Conservation (phyloP, 2,113 vertebrate genomes). For the Microcebus lehilahytsara region DNA sequence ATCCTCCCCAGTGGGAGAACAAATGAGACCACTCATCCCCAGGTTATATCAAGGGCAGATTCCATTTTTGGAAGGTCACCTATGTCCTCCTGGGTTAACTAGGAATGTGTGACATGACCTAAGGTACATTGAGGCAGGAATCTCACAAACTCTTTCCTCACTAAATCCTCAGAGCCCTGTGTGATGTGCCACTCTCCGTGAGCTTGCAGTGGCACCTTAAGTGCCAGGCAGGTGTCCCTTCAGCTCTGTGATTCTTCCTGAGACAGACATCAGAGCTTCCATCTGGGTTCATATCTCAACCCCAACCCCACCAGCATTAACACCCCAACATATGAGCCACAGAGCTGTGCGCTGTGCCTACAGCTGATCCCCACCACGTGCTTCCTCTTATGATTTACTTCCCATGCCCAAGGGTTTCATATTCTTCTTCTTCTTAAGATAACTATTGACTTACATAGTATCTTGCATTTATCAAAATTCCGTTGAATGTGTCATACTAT, state of each 20-base stretch:
- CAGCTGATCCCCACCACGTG: no score
- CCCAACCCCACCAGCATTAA: neutral
- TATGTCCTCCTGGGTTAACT: neutral
- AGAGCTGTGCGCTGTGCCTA: neutral
- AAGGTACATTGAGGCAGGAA: neutral
- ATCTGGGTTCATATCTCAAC: neutral
- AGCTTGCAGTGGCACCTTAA: neutral
- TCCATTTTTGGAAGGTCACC: neutral
- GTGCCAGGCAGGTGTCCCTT: neutral
- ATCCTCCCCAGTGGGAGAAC: neutral
- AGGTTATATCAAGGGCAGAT: neutral
- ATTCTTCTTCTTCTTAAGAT: neutral
- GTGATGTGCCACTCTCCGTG: neutral
- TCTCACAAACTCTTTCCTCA: neutral
- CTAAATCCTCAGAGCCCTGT: neutral
- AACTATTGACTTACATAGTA: neutral
- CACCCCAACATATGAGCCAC: neutral
- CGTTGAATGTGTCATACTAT: neutral
- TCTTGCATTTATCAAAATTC: neutral
- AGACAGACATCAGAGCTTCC: neutral
- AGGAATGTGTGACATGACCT: neutral
- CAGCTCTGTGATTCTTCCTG: neutral
- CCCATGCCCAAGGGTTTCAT: neutral
- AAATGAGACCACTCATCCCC: neutral
- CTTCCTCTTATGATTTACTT: neutral